phyloP scores from a whole-genome alignment of 2,888 invertebrate species.

The Myopa tessellatipennis region DNA sequence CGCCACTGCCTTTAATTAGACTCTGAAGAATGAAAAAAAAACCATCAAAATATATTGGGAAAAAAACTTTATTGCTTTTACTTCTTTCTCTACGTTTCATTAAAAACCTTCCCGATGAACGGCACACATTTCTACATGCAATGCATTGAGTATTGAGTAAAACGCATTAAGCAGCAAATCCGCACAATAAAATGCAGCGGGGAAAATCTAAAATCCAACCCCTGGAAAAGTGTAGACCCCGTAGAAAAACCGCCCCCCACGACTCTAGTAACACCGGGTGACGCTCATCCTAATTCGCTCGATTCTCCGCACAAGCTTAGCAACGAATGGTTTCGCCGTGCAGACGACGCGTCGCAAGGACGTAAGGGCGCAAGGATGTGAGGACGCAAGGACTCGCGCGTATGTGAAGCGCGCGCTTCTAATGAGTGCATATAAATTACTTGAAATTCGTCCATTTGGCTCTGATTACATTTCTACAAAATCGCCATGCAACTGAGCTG shows the following conservation, averaged over 20 bases:
- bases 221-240: not conserved
- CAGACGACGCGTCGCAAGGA: not conserved
- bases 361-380: not conserved
- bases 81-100: not conserved
- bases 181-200: slow-evolving; percentile 3
- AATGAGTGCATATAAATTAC: slow-evolving; percentile 38
- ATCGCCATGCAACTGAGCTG: not conserved
- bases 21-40: not conserved
- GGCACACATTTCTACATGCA: not conserved
- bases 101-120: not conserved
- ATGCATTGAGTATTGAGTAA: not conserved
- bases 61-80: not conserved
- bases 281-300: too few species aligned
- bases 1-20: not conserved
- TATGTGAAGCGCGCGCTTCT: not conserved
- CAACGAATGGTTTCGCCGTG: not conserved
- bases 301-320: not conserved
- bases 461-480: slow-evolving; percentile 13
- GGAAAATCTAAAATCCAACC: slow-evolving; percentile 16
- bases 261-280: not conserved
- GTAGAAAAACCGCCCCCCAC: not conserved
- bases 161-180: slow-evolving; percentile 33
- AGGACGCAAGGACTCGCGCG: not conserved
- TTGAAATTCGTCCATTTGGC: slow-evolving; percentile 19
- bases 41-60: not conserved